These are phyloP conservation scores for Ormyrus pomaceus DNA, from an alignment of 2,888 invertebrate species.

Conservation along the genomic window DNA sequence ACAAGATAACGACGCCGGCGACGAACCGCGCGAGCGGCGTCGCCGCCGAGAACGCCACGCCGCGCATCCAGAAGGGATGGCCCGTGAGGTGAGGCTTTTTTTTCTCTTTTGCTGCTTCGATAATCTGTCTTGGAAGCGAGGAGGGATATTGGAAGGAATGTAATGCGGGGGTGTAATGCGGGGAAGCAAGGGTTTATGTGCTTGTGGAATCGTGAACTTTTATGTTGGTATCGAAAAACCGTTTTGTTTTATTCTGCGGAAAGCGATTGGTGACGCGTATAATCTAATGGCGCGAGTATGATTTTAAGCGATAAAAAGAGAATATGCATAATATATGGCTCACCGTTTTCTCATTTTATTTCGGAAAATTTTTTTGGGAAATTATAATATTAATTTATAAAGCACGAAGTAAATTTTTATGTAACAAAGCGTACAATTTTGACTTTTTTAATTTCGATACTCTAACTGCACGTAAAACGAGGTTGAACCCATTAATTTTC, in stretches of 20 bases:
- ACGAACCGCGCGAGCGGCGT: slow-evolving; percentile 76
- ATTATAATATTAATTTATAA: too few species aligned
- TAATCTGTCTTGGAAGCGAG: background rate
- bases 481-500: too few species aligned
- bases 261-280: background rate
- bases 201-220: background rate
- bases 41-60: slow-evolving; percentile 74
- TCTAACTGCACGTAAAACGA: too few species aligned
- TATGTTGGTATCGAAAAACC: background rate
- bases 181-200: background rate
- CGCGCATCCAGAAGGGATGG: slow-evolving; percentile 90
- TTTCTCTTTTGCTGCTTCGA: background rate
- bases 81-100: slow-evolving; percentile 81
- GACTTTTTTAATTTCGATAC: too few species aligned
- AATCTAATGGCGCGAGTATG: background rate
- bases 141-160: too few species aligned
- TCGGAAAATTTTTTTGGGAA: too few species aligned
- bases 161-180: too few species aligned
- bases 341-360: too few species aligned
- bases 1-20: slow-evolving; percentile 79
- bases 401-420: too few species aligned
- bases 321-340: too few species aligned
- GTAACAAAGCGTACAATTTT: too few species aligned
- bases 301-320: background rate
- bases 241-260: background rate